Evolutionary conservation across 2,888 invertebrate genomes (phyloP).

Genomic region (Cordilura impudica): DNA sequence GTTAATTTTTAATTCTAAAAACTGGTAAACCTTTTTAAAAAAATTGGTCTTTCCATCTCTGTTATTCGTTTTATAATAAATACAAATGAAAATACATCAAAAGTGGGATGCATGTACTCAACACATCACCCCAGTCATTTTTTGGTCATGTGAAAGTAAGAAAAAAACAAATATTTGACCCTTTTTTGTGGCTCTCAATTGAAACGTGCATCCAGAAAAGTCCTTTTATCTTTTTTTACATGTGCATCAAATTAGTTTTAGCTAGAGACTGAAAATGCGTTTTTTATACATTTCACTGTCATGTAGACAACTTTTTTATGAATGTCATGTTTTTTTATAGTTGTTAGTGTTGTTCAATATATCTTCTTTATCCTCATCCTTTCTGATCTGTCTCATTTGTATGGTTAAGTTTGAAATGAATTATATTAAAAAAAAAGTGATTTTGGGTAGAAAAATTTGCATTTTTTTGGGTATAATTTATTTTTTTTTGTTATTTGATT

Average conservation of each 20-base stretch:
- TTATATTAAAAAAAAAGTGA: conserved; percentile 39
- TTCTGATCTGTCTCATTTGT: conserved; percentile 58
- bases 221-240: conserved; percentile 26
- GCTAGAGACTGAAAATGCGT: conserved; percentile 28
- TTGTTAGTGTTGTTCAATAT: conserved; percentile 5
- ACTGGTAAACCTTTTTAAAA: no score
- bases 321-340: not conserved
- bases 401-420: conserved; percentile 47
- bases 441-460: conserved; percentile 40
- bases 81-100: no score
- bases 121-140: conserved; percentile 16
- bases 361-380: conserved; percentile 50
- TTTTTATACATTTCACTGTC: conserved; percentile 38
- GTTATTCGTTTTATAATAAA: no score
- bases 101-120: not conserved
- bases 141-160: not conserved
- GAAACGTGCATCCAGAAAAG: conserved; percentile 18
- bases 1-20: no score
- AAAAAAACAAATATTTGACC: conserved; percentile 6
- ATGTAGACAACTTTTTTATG: conserved; percentile 29
- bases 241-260: conserved; percentile 50
- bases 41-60: no score
- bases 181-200: not conserved
- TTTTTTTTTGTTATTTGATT: not conserved
- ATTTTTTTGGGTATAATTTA: conserved; percentile 48